Percentiles rank a stretch among this genome's conserved stretches.
These are phyloP conservation scores for Carapus acus DNA, from an alignment of 2,797 vertebrate genomes.

Conservation along the genomic window DNA sequence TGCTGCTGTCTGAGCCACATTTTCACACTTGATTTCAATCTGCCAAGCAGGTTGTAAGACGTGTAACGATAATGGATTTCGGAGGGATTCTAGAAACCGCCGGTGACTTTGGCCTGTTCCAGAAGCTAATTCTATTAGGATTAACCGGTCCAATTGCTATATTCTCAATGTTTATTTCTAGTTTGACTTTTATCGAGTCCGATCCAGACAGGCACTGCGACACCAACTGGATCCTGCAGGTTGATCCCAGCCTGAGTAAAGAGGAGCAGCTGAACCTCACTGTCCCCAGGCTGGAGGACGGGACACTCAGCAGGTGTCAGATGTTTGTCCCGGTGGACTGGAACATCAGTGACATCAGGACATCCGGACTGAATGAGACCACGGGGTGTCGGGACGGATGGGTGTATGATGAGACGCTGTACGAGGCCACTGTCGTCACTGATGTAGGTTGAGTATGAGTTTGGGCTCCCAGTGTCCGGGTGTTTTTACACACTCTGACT, in stretches of 20 bases:
- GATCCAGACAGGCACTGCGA: constrained; percentile 71
- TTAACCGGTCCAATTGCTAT: constrained; percentile 21
- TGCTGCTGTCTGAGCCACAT: neutral
- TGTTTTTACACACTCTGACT: too few relatives aligned
- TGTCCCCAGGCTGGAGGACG: constrained; percentile 61
- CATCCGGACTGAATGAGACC: constrained; percentile 67
- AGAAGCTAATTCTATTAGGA: constrained; percentile 22
- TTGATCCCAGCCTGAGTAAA: constrained; percentile 63
- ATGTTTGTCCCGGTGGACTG: constrained; percentile 75
- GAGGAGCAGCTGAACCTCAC: constrained; percentile 76
- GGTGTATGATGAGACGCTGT: constrained; percentile 66
- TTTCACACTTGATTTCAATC: too few relatives aligned
- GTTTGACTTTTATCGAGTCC: constrained; percentile 61
- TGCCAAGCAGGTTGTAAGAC: too few relatives aligned
- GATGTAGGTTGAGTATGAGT: constrained; percentile 65
- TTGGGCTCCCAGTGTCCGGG: neutral
- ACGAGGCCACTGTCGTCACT: constrained; percentile 60
- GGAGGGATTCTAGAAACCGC: constrained; percentile 34
- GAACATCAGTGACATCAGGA: constrained; percentile 66
- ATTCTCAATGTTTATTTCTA: constrained; percentile 10
- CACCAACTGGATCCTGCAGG: constrained; percentile 74
- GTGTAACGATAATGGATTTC: constrained; percentile 36
- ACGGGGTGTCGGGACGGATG: constrained; percentile 72
- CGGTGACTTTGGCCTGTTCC: constrained; percentile 47
- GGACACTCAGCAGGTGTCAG: constrained; percentile 70